Evolutionary conservation across 2,888 invertebrate genomes (phyloP), one percentile per base, ranked within the genome.

Genomic region (Apotomis turbidana): DNA sequence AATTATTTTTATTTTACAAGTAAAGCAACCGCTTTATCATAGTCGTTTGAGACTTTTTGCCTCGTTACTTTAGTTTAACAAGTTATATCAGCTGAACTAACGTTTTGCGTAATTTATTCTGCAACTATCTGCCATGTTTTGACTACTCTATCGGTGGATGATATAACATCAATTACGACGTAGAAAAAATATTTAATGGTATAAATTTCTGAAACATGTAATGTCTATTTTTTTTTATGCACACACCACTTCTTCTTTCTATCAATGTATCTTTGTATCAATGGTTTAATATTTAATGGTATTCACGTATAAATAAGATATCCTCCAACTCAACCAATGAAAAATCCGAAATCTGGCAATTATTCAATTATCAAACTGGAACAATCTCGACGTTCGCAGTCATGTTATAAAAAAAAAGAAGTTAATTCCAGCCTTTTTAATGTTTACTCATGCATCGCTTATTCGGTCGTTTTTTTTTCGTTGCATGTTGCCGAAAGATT

Each of bases 371-470:
- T 13, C 49, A 61, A 67, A 60, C 71, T 70, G 61, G 66, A 66
- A 57, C 61, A 57, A 68, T 59, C 58, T 44, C 68, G 54, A 52
- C 38, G 59, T 66, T 72, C 68, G 58, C 68, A 68, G 62, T 63
- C 71, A 68, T 71, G 71, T 68, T 62, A 62, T 61, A 60, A 66
- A 27, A 68, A 71, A 63, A 61, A 71, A 67, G 59, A 68, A 52
- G 13, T 46, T 59, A 59, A 71, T 59, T 72, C 62, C 58, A 68
- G 59, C 72, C 72, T 68, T 68, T 72, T 72, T 72, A 72, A 68
- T 72, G 72, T 72, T 72, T 72, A 72, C 72, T 72, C 72, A 72
- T 68, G 72, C 72, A 38, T 72, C 63, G 36, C 63, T 72, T 72
- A 72, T 72, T 68, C 62, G 13, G 10, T 63, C 57, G 41, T 38